phyloP scores from a whole-genome alignment of 2,797 vertebrate genomes.

The Rhinatrema bivittatum region DNA sequence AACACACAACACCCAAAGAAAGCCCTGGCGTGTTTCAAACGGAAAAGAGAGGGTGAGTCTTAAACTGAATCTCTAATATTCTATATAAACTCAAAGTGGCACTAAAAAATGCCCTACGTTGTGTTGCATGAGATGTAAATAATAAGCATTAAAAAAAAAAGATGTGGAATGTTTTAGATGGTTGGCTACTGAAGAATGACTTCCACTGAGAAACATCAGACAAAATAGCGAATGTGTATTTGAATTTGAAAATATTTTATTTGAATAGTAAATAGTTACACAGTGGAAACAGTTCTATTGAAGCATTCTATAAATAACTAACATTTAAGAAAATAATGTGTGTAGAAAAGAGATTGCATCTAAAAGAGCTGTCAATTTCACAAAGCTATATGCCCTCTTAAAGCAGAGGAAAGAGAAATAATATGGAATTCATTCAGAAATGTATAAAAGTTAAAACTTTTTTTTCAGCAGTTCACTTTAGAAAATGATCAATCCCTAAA shows the following conservation, averaged over 20 bases:
- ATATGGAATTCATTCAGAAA: slow-evolving; percentile 72
- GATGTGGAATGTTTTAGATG: no score
- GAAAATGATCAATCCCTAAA: slow-evolving; percentile 68
- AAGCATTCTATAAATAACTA: slow-evolving; percentile 98
- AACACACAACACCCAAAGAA: no score
- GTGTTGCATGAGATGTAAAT: no score
- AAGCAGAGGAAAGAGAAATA: slow-evolving; percentile 65
- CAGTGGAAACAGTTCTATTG: slow-evolving; percentile 92
- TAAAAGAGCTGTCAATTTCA: slow-evolving; percentile 86
- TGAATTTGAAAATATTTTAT: slow-evolving; percentile 98
- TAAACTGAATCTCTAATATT: no score
- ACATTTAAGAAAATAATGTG: slow-evolving; percentile 99
- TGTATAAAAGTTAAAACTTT: slow-evolving; percentile 77
- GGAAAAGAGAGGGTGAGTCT: no score
- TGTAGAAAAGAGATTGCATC: slow-evolving; percentile 97
- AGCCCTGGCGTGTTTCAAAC: no score
- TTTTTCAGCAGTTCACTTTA: slow-evolving; percentile 45
- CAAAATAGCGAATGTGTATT: not conserved
- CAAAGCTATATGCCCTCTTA: slow-evolving; percentile 56
- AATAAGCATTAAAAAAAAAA: no score
- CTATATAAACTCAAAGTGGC: no score
- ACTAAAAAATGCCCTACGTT: no score
- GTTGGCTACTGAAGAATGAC: no score
- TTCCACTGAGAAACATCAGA: no score
- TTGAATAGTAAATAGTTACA: slow-evolving; percentile 90